Evolutionary conservation across 2,113 vertebrate genomes (phyloP).

Genomic region (Platysternon megacephalum): DNA sequence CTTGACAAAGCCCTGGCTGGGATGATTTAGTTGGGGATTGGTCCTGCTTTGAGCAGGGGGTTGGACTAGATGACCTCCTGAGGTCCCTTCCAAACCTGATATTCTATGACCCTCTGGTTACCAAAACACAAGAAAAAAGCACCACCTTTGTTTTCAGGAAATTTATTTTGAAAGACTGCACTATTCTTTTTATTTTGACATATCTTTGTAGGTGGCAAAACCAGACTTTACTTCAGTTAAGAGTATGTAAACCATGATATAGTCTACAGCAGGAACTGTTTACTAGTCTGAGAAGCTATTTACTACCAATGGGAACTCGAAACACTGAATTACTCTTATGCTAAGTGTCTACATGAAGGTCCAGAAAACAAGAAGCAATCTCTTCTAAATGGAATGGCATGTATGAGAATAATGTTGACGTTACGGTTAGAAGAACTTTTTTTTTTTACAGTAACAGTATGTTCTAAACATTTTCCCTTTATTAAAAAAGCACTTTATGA

Average conservation of each 20-base stretch:
- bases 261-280: conserved; percentile 4
- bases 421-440: background rate
- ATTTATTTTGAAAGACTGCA: background rate
- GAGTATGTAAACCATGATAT: background rate
- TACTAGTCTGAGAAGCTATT: background rate
- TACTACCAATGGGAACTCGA: background rate
- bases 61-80: too few species aligned
- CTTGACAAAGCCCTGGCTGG: too few species aligned
- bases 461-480: conserved; percentile 35
- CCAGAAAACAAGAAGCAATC: conserved; percentile 45
- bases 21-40: too few species aligned
- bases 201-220: background rate
- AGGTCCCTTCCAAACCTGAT: too few species aligned
- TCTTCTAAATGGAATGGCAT: conserved; percentile 32
- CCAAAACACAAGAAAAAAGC: background rate
- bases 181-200: background rate
- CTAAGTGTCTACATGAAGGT: background rate
- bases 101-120: background rate
- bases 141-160: background rate
- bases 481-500: conserved; percentile 6
- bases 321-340: background rate
- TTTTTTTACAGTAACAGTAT: conserved; percentile 24
- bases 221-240: background rate
- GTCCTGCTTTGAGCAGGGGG: too few species aligned
- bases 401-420: conserved; percentile 12